Evolutionary conservation across 2,888 invertebrate genomes (phyloP), one percentile per base, ranked within the genome.

Genomic region (Phytoseiulus persimilis): DNA sequence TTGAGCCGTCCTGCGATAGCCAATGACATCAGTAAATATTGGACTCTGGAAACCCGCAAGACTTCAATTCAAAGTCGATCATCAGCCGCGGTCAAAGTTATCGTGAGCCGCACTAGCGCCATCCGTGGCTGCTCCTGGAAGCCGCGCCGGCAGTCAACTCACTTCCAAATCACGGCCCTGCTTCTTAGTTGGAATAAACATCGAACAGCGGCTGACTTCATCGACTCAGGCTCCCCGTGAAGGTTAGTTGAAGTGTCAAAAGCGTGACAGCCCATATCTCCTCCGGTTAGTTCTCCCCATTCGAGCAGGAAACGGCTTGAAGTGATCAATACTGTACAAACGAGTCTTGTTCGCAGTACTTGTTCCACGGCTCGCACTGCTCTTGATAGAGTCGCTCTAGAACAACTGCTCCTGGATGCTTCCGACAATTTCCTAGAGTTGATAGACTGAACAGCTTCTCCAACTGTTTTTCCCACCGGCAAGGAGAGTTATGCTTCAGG

Each of bases 151-250:
- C 65, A 65, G 65, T 65, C 65, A 65, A 65, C 65, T 65, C 65
- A 65, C 65, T 65, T 65, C 65, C 65, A 65, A 65, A 65, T 65
- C 65, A 65, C 65, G 65, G 65, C 65, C 65, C 65, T 65, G 65
- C 65, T 18, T 65, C 65, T 65, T 65, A 65, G 65, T 65, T 28
- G 65, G 65, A 65, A 65, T 65, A 65, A 65, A 65, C 65, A 65
- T 14, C 65, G 28, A 65, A 65, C 65, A 65, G 65, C 65, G 18
- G 65, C 65, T 65, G 65, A 65, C 65, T 65, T 65, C 65, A 65
- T 18, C 65, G 65, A 65, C 65, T 65, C 65, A 14, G 65, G 65
- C 65, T 65, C 65, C 1, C 65, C 28, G 65, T 28, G 65, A 65
- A 65, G 65, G 65, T 65, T 65, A 65, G 65, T 65, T 14, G 65